Percentiles rank a stretch among this genome's conserved stretches.
phyloP scores from a whole-genome alignment of 2,113 vertebrate species.

The Aplodontia rufa region DNA sequence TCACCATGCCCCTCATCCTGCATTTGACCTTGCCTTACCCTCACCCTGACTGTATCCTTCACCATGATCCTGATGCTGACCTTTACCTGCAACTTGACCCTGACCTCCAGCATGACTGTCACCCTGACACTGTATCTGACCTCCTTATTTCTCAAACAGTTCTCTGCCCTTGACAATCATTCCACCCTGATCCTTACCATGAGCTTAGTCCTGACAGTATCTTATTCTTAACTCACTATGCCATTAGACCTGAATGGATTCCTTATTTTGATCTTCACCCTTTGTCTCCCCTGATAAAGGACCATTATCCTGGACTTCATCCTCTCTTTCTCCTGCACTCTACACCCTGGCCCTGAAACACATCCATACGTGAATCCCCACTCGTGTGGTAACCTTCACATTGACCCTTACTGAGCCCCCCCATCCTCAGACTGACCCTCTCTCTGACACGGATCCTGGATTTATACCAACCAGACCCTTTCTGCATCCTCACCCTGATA shows the following conservation, averaged over 20 bases:
- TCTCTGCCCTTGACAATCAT: not conserved
- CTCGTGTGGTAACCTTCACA: no score
- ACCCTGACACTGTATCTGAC: not conserved
- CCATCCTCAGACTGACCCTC: not conserved
- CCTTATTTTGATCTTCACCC: not conserved
- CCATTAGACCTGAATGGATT: not conserved
- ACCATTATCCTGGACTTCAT: not conserved
- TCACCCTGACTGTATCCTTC: not conserved
- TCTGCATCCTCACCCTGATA: not conserved
- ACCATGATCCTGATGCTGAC: not conserved
- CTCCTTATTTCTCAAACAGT: not conserved
- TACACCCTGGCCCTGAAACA: not conserved
- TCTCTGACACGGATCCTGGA: not conserved
- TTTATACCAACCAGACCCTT: not conserved
- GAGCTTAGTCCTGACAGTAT: not conserved
- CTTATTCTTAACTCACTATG: not conserved
- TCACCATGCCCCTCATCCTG: not conserved
- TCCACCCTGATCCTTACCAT: not conserved
- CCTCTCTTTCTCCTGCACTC: not conserved
- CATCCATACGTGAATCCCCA: not conserved
- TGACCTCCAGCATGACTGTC: not conserved
- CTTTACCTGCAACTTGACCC: not conserved
- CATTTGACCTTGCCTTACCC: not conserved
- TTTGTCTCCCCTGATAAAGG: not conserved
- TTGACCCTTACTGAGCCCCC: not conserved